phyloP scores from a whole-genome alignment of 2,888 invertebrate genomes.

The Lingula anatina region DNA sequence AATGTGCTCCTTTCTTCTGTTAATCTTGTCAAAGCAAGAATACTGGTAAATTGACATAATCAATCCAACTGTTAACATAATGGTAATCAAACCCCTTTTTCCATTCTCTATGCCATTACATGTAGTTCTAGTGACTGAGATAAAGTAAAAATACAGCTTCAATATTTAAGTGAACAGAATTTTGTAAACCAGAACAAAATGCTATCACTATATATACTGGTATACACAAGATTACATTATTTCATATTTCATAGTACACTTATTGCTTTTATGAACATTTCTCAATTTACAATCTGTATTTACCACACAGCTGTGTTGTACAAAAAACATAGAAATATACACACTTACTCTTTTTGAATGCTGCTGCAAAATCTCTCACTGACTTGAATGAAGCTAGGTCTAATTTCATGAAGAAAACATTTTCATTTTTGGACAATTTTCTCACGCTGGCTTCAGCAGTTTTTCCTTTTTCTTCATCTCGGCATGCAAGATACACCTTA shows the following conservation, averaged over 20 bases:
- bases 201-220: no score
- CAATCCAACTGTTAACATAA: no score
- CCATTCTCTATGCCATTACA: no score
- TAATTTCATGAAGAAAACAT: constrained; percentile 30
- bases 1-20: no score
- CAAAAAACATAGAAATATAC: not conserved
- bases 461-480: constrained; percentile 27
- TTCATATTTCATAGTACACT: not conserved
- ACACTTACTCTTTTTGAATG: constrained; percentile 37
- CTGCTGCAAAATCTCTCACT: constrained; percentile 40
- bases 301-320: not conserved
- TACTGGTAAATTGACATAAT: no score
- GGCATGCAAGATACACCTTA: constrained; percentile 40
- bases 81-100: no score
- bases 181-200: no score
- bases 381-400: constrained; percentile 44
- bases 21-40: no score
- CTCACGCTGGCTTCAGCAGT: constrained; percentile 19
- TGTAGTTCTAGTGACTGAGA: no score
- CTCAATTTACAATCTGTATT: not conserved
- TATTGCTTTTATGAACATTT: not conserved
- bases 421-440: constrained; percentile 22
- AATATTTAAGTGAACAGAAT: no score
- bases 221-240: no score
- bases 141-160: no score